Percentiles rank a stretch among this genome's conserved stretches.
Conservation (phyloP, 2,888 invertebrate species). For the Deilephila porcellus region DNA sequence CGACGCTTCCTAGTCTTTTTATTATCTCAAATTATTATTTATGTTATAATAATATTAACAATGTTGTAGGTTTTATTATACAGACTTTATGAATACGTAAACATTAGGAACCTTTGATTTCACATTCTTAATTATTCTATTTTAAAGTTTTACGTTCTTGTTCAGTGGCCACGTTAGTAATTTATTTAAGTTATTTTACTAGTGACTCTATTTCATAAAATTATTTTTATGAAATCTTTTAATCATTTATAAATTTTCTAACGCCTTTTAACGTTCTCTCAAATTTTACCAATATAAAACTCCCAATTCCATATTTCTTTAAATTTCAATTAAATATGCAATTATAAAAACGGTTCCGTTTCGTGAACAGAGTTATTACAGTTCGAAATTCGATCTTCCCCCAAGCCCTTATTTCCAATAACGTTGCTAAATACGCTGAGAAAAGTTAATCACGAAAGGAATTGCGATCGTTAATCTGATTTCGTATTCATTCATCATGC, state of each 20-base stretch:
- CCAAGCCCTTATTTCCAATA: slow-evolving; percentile 5
- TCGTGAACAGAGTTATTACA: neutral
- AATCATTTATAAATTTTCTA: no score
- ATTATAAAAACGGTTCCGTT: neutral
- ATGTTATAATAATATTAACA: neutral
- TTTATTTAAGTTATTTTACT: no score
- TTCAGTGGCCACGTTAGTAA: no score
- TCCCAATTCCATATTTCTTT: no score
- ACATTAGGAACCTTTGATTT: no score
- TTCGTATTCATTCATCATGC: slow-evolving; percentile 15
- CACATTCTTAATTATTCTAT: no score
- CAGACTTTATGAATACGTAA: no score
- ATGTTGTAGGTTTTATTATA: neutral
- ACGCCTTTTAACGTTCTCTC: no score
- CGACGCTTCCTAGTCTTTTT: neutral
- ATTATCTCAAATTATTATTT: neutral
- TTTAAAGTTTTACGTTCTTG: no score
- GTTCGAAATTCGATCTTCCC: neutral
- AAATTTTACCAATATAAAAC: no score
- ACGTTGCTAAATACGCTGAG: slow-evolving; percentile 1
- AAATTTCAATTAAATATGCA: neutral
- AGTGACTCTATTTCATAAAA: no score
- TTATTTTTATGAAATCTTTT: no score
- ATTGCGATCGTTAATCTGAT: slow-evolving; percentile 24
- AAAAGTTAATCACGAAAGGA: slow-evolving; percentile 18